Evolutionary conservation across 2,113 vertebrate species (phyloP), one percentile per base, ranked within the genome.

Genomic region (Lepus timidus): DNA sequence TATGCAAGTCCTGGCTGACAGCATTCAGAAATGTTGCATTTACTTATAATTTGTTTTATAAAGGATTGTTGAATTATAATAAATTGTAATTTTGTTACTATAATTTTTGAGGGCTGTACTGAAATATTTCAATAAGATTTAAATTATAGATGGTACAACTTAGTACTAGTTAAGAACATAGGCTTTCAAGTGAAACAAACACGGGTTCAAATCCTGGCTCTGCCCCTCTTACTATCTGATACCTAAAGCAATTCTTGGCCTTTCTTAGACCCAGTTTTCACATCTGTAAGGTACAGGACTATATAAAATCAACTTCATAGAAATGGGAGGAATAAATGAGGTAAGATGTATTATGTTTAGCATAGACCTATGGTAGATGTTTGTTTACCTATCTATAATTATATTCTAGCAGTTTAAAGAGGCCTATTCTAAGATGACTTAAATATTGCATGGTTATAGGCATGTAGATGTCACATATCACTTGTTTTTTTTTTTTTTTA

Each of bases 31-130:
- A 49, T 70, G 22, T 83, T 61, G 73, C 71, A 9, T 93, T 96
- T 93, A 85, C 51, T 96, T 93, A 36, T 95, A 67, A 51, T 85
- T 97, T 94, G 55, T 88, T 92, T 92, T 64, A 67, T 36, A 85
- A 62, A 82, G 65, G 33, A 62, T 71, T 89, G n/a, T 39, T 92
- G 73, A 92, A 71, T 87, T 76, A 44, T 62, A 71, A 44, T 89
- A 71, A 94, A 70, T 75, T 78, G 17, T 80, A 65, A 68, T 36
- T 95, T 96, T 74, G 9, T 90, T 79, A 64, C 52, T 36, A 3
- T 68, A 79, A 73, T 79, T 94, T 96, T 87, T 96, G 86, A 95
- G 86, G 31, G 11, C 44, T 74, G 71, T 87, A 44, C 36, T 49
- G 62, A 61, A 91, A 91, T 27, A 55, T 11, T 71, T 44, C 14